phyloP scores from a whole-genome alignment of 2,888 invertebrate species.

The Dicranocentrus wangi region DNA sequence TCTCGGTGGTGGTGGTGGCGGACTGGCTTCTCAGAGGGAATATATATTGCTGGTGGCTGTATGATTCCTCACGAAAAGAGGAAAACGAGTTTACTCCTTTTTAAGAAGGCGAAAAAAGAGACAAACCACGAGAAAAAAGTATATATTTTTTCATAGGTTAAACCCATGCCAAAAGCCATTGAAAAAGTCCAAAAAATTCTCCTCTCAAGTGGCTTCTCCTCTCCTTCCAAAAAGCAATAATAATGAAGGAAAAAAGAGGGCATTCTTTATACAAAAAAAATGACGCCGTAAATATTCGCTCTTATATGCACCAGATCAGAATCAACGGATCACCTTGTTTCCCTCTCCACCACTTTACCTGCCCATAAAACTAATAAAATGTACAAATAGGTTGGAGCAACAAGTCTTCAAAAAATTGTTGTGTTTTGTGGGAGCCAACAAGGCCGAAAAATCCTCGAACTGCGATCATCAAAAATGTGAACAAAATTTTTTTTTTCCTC shows the following conservation, averaged over 20 bases:
- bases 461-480: no score
- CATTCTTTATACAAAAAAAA: no score
- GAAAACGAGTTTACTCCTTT: conserved; percentile 62
- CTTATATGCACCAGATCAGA: no score
- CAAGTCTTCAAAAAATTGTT: not conserved
- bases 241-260: no score
- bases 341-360: conserved; percentile 12
- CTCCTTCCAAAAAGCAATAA: no score
- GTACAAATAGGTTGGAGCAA: conserved; percentile 40
- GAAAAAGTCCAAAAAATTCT: conserved; percentile 32
- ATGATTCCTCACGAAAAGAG: conserved; percentile 34
- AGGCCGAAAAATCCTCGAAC: conserved; percentile 32
- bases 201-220: no score
- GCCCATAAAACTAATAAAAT: conserved; percentile 57
- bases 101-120: conserved; percentile 43
- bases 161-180: conserved; percentile 56
- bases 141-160: conserved; percentile 8
- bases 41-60: conserved; percentile 37
- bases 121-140: conserved; percentile 36
- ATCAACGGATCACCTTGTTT: conserved; percentile 55
- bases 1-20: not conserved
- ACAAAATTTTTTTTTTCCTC: no score
- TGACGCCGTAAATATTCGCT: no score
- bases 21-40: conserved; percentile 2
- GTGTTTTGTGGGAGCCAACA: not conserved